A percentile compares a stretch with the other conserved stretches of the same genome.
Conservation (phyloP, 1,140 invertebrate species). For the Cepaea nemoralis region DNA sequence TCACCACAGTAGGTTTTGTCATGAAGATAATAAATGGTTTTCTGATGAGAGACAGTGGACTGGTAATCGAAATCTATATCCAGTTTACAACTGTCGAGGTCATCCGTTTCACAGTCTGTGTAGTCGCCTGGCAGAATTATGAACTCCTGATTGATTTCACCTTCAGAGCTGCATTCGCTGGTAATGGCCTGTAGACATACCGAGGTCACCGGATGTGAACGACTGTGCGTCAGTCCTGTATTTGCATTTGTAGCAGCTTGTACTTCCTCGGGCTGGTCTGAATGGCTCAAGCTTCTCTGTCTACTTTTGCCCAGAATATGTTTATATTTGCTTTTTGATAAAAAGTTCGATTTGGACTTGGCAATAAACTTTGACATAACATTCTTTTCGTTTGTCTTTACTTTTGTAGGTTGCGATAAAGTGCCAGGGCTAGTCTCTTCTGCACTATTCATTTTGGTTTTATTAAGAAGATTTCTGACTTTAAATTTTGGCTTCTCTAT, state of each 20-base stretch:
- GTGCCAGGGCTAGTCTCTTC: not conserved
- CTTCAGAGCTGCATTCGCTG: not conserved
- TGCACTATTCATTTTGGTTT: not conserved
- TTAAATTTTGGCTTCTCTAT: constrained; percentile 27
- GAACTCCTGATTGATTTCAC: not conserved
- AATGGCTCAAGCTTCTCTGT: constrained; percentile 17
- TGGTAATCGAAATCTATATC: not conserved
- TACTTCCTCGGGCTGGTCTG: not conserved
- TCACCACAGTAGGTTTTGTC: not conserved
- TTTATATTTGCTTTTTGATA: not conserved
- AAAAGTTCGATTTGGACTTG: not conserved
- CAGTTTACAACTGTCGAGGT: not conserved
- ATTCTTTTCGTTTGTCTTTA: not conserved
- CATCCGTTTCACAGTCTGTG: constrained; percentile 20
- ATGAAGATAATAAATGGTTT: not conserved
- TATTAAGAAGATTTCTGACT: constrained; percentile 22
- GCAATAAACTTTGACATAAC: too few relatives aligned
- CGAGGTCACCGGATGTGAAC: constrained; percentile 9
- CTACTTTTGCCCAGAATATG: not conserved
- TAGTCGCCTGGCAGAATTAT: not conserved
- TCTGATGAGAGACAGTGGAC: not conserved
- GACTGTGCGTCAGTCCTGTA: constrained; percentile 12
- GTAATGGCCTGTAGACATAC: not conserved
- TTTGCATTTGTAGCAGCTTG: not conserved
- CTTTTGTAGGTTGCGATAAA: not conserved